These are phyloP conservation scores for Pandemis heparana DNA, from an alignment of 2,888 invertebrate genomes.

Conservation along the genomic window DNA sequence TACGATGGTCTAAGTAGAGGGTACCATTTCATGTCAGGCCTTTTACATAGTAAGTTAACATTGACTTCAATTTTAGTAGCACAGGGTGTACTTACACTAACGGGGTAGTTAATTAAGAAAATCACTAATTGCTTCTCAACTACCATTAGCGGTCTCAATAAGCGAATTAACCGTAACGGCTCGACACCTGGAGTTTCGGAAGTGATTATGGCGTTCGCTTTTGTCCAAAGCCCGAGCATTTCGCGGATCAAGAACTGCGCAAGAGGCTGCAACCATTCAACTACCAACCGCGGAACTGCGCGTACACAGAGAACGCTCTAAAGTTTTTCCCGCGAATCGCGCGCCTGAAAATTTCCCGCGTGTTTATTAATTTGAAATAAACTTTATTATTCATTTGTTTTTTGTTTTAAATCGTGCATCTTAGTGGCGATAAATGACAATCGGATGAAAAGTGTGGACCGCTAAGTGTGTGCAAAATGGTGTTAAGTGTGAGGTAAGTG, in stretches of 20 bases:
- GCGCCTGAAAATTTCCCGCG: conserved; percentile 28
- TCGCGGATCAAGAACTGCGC: conserved; percentile 69
- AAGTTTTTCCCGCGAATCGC: conserved; percentile 20
- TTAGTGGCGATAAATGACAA: conserved; percentile 55
- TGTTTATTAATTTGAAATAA: conserved; percentile 23
- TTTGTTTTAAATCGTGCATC: conserved; percentile 40
- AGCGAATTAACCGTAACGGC: conserved; percentile 63
- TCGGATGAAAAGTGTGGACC: conserved; percentile 51
- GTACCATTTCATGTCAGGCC: not conserved
- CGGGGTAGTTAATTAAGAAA: conserved; percentile 41
- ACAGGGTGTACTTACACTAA: conserved; percentile 24
- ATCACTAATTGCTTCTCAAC: conserved; percentile 55
- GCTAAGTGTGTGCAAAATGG: conserved; percentile 71
- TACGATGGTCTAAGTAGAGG: no score
- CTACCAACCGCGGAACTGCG: conserved; percentile 60
- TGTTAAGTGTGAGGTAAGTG: conserved; percentile 77
- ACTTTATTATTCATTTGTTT: conserved; percentile 21
- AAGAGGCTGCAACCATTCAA: conserved; percentile 70
- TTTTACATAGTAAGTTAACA: not conserved
- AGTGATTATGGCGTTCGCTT: conserved; percentile 64
- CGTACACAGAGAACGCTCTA: conserved; percentile 54
- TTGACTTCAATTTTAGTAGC: conserved; percentile 2
- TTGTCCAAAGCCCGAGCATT: conserved; percentile 58
- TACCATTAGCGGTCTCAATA: conserved; percentile 53
- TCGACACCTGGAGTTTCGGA: conserved; percentile 61